Evolutionary conservation across 2,888 invertebrate genomes (phyloP).

Genomic region (Encarsia formosa): DNA sequence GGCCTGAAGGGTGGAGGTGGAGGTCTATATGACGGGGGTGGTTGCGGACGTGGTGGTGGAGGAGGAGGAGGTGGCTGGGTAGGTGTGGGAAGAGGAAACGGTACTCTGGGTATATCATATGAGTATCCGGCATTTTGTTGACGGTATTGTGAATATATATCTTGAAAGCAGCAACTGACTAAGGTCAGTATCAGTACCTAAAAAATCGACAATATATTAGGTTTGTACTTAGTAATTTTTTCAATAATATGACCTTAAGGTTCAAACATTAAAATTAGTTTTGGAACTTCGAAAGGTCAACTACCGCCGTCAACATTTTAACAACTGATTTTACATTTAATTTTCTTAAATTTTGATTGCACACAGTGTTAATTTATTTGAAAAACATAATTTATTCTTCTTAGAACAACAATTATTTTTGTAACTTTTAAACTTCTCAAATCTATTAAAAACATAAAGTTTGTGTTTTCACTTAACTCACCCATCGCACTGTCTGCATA

Average conservation of each 20-base stretch:
- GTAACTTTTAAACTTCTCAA: too few relatives aligned
- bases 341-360: too few relatives aligned
- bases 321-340: too few relatives aligned
- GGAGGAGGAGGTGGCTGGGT: conserved; percentile 15
- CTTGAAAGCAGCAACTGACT: conserved; percentile 5
- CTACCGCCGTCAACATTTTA: too few relatives aligned
- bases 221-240: not conserved
- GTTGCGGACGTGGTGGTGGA: conserved; percentile 2
- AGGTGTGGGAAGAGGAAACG: conserved; percentile 35
- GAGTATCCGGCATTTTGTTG: conserved; percentile 38
- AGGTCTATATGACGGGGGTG: conserved; percentile 15
- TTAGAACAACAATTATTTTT: too few relatives aligned
- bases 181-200: conserved; percentile 15
- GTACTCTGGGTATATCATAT: conserved; percentile 36
- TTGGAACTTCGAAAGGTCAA: too few relatives aligned
- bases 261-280: too few relatives aligned
- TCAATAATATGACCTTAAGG: not conserved
- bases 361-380: too few relatives aligned
- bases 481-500: conserved; percentile 43
- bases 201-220: not conserved
- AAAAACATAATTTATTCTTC: too few relatives aligned
- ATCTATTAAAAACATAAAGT: too few relatives aligned
- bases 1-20: conserved; percentile 12
- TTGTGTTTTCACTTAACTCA: too few relatives aligned
- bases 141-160: conserved; percentile 12